phyloP scores from a whole-genome alignment of 2,797 vertebrate species.

The Sus cebifrons region DNA sequence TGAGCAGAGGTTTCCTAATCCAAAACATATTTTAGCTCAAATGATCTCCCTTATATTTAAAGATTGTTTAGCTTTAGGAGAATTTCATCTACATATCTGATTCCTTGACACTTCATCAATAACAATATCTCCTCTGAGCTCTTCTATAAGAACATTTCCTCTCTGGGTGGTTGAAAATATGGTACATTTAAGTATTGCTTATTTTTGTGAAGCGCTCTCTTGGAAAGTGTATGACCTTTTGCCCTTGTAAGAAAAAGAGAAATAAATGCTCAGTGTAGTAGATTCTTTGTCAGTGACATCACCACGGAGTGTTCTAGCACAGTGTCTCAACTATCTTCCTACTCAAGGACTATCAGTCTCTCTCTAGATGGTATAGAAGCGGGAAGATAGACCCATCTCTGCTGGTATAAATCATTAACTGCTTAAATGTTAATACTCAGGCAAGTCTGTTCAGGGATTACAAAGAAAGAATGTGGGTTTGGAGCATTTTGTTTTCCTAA shows the following conservation, averaged over 20 bases:
- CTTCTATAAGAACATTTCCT: conserved; percentile 19
- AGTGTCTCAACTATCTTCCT: not conserved
- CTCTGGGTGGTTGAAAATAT: not conserved
- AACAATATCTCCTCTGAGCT: conserved; percentile 18
- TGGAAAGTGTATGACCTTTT: conserved; percentile 43
- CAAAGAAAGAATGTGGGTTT: not conserved
- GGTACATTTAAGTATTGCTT: conserved; percentile 4
- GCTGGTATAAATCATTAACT: not conserved
- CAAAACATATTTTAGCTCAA: conserved; percentile 54
- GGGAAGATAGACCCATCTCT: not conserved
- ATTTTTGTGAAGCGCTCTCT: not conserved
- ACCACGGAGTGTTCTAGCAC: not conserved
- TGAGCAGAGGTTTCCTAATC: conserved; percentile 10
- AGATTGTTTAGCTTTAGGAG: conserved; percentile 27
- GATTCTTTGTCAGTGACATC: conserved; percentile 1
- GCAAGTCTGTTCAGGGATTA: not conserved
- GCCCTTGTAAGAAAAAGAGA: conserved; percentile 14
- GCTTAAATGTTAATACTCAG: not conserved
- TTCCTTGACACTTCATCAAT: conserved; percentile 27
- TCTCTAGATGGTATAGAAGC: not conserved
- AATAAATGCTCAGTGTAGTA: not conserved
- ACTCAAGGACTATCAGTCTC: not conserved
- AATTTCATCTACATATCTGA: conserved; percentile 23
- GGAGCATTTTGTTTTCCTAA: conserved; percentile 7
- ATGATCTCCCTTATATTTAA: not conserved